A percentile compares a stretch with the other conserved stretches of the same genome.
Evolutionary conservation across 2,797 vertebrate species (phyloP).

Genomic region (Hydrocynus forskahlii): DNA sequence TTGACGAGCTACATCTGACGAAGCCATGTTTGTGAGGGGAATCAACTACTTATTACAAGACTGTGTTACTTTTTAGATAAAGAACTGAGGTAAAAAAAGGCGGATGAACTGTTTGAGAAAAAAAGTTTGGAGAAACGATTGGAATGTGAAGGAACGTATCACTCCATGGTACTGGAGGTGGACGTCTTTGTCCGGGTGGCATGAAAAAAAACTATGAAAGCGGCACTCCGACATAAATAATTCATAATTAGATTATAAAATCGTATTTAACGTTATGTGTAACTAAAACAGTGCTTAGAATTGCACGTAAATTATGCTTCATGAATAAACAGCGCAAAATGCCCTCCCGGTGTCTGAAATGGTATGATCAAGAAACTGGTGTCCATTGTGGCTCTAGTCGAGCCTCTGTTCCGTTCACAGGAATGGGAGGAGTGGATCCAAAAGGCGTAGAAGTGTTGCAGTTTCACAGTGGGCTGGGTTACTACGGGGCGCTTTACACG

Average conservation of each 20-base stretch:
- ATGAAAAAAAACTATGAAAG: too few relatives aligned
- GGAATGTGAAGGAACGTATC: constrained; percentile 52
- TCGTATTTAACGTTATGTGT: background rate
- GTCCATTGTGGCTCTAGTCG: constrained; percentile 54
- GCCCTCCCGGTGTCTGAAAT: constrained; percentile 30
- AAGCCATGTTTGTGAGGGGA: constrained; percentile 54
- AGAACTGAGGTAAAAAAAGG: constrained; percentile 14
- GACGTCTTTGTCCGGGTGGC: background rate
- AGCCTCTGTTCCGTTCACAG: background rate
- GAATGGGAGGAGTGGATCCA: constrained; percentile 20
- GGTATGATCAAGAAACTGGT: constrained; percentile 50
- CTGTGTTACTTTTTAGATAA: constrained; percentile 1
- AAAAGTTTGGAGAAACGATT: constrained; percentile 51
- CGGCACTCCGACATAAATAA: background rate
- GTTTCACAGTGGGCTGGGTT: constrained; percentile 22
- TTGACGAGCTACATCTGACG: constrained; percentile 65
- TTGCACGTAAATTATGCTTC: background rate
- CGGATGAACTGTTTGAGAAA: constrained; percentile 22
- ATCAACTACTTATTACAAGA: background rate
- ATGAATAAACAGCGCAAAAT: background rate
- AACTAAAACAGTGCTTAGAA: background rate
- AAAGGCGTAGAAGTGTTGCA: constrained; percentile 26
- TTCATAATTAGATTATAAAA: background rate
- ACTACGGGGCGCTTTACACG: too few relatives aligned
- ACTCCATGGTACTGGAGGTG: background rate